Percentiles rank a stretch among this genome's conserved stretches.
Evolutionary conservation across 2,797 vertebrate species (phyloP).

Genomic region (Sorex maritimensis): DNA sequence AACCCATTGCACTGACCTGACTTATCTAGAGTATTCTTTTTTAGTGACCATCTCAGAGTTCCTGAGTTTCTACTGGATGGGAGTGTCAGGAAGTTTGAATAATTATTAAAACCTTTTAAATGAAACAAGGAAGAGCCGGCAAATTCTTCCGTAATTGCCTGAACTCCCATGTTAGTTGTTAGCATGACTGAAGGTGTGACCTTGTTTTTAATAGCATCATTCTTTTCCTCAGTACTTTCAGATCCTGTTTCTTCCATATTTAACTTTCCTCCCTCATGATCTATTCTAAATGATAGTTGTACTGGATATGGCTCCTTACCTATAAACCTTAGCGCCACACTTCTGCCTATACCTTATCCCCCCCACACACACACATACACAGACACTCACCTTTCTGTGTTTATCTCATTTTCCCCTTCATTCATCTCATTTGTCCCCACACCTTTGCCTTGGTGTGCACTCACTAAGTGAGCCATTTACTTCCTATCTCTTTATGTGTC

Average conservation of each 20-base stretch:
- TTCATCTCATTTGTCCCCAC: background rate
- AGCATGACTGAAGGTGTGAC: constrained; percentile 71
- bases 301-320: constrained; percentile 71
- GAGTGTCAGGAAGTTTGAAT: constrained; percentile 71
- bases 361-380: background rate
- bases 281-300: constrained; percentile 81
- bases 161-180: constrained; percentile 79
- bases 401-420: constrained; percentile 62
- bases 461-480: background rate
- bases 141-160: constrained; percentile 79
- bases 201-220: constrained; percentile 82
- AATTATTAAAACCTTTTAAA: constrained; percentile 78
- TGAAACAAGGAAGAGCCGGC: constrained; percentile 78
- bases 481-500: constrained; percentile 62
- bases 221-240: constrained; percentile 78
- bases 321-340: constrained; percentile 66
- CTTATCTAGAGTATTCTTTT: constrained; percentile 17
- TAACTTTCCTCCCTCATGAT: constrained; percentile 76
- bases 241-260: constrained; percentile 68
- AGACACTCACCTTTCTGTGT: background rate
- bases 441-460: background rate
- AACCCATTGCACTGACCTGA: background rate
- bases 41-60: background rate
- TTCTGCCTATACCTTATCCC: constrained; percentile 54
- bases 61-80: background rate